Conservation (phyloP, 2,797 vertebrate species). For the Apogon hyalosoma region DNA sequence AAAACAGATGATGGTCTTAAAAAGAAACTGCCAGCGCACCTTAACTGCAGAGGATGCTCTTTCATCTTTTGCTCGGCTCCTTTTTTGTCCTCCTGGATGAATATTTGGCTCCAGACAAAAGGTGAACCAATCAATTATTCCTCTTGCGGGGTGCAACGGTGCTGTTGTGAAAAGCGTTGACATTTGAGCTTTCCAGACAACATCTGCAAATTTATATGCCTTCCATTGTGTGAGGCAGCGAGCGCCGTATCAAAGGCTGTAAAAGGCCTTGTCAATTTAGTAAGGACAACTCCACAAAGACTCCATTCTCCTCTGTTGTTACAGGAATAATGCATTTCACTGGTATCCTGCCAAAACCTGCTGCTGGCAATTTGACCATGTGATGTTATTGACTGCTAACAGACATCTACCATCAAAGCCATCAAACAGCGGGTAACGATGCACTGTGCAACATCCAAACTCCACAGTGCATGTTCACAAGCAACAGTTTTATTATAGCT, state of each 20-base stretch:
- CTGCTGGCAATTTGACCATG: no score
- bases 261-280: slow-evolving; percentile 97
- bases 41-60: slow-evolving; percentile 84
- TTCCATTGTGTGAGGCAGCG: slow-evolving; percentile 94
- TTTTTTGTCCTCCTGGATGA: slow-evolving; percentile 89
- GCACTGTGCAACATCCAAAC: no score
- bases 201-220: slow-evolving; percentile 98
- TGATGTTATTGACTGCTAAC: no score
- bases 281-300: slow-evolving; percentile 94
- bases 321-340: no score
- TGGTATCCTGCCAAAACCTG: no score
- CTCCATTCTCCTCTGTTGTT: slow-evolving; percentile 52
- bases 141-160: slow-evolving; percentile 87
- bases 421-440: no score
- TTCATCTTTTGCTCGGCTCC: slow-evolving; percentile 79
- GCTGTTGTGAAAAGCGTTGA: slow-evolving; percentile 95
- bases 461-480: no score
- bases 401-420: no score
- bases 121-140: slow-evolving; percentile 94
- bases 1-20: no score
- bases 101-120: slow-evolving; percentile 98
- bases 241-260: slow-evolving; percentile 92
- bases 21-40: neutral
- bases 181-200: slow-evolving; percentile 98
- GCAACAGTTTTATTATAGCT: no score